A percentile compares a stretch with the other conserved stretches of the same genome.
phyloP scores from a whole-genome alignment of 2,797 vertebrate species.

The Setipinna tenuifilis region DNA sequence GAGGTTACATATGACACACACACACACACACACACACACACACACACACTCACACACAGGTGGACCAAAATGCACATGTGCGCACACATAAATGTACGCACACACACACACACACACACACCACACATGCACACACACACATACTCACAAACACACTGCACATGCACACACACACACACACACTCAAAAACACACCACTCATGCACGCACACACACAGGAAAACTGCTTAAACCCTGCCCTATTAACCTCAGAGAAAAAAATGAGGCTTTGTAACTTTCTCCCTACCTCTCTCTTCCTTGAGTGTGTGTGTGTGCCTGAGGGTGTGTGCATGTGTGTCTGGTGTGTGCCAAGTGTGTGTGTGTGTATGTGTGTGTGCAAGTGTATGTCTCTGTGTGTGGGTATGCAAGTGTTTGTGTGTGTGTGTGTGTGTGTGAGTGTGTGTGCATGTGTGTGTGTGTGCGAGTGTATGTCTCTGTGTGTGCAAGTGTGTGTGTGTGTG shows the following conservation, averaged over 20 bases:
- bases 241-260: background rate
- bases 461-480: no score
- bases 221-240: background rate
- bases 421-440: slow-evolving; percentile 19
- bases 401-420: slow-evolving; percentile 9
- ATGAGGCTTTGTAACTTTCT: background rate
- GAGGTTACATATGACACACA: background rate
- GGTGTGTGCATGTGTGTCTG: no score
- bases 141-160: no score
- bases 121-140: background rate
- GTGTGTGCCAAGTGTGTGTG: background rate
- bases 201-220: background rate
- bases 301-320: background rate
- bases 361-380: slow-evolving; percentile 13
- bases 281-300: no score
- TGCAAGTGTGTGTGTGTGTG: background rate
- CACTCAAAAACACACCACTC: background rate
- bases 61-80: background rate
- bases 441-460: slow-evolving; percentile 1
- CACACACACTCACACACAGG: slow-evolving; percentile 2
- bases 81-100: background rate
- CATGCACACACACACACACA: background rate
- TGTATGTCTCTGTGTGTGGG: no score
- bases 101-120: background rate
- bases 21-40: background rate